phyloP scores from a whole-genome alignment of 2,797 vertebrate species.

The Sebastes nivosus region DNA sequence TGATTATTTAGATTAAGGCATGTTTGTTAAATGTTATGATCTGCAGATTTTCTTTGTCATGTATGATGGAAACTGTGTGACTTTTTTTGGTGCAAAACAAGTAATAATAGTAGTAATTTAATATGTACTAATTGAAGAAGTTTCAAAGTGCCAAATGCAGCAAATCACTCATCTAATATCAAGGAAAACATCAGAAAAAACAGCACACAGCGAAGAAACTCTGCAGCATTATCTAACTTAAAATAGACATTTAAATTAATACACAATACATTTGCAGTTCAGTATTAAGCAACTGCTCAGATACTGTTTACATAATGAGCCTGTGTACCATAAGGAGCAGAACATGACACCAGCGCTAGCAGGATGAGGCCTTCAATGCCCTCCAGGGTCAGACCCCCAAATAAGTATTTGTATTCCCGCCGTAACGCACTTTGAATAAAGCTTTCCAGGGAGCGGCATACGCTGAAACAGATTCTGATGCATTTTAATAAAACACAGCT shows the following conservation, averaged over 20 bases:
- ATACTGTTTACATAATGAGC: not conserved
- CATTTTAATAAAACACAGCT: conserved; percentile 53
- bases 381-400: not conserved
- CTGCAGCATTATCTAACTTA: not conserved
- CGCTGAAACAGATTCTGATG: conserved; percentile 35
- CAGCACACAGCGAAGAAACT: not conserved
- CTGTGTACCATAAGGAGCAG: conserved; percentile 12
- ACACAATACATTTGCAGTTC: not conserved
- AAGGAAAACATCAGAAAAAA: not conserved
- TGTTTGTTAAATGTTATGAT: too few relatives aligned
- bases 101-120: too few relatives aligned
- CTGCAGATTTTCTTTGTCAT: too few relatives aligned
- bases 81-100: too few relatives aligned
- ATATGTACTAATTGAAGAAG: not conserved
- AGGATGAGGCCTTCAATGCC: not conserved
- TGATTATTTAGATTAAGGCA: not conserved
- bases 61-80: too few relatives aligned
- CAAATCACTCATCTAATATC: not conserved
- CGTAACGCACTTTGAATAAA: not conserved
- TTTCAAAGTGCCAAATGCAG: not conserved
- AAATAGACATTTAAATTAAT: not conserved
- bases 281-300: not conserved
- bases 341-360: conserved; percentile 14
- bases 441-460: conserved; percentile 17
- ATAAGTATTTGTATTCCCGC: conserved; percentile 19